Conservation (phyloP, 1,140 invertebrate species). For the Galleria mellonella region DNA sequence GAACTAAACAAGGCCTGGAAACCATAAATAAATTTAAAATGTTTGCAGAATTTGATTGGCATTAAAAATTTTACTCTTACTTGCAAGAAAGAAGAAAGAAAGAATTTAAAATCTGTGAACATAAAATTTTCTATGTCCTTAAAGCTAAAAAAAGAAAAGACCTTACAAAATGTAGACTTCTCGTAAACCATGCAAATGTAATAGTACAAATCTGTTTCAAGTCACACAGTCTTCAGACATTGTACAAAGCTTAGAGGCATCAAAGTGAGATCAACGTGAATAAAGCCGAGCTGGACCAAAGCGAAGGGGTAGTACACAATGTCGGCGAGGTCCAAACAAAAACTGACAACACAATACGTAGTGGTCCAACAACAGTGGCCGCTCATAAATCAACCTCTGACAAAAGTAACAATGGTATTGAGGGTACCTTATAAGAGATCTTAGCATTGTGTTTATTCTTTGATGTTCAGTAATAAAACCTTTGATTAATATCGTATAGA, state of each 20-base stretch:
- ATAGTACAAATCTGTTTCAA: constrained; percentile 3
- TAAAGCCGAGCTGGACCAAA: constrained; percentile 58
- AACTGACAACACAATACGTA: constrained; percentile 68
- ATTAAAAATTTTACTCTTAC: no score
- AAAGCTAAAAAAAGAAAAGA: no score
- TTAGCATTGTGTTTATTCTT: constrained; percentile 71
- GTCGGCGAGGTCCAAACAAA: constrained; percentile 68
- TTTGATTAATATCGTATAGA: constrained; percentile 73
- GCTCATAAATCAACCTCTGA: constrained; percentile 72
- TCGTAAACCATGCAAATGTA: constrained; percentile 1
- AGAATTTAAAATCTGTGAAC: no score
- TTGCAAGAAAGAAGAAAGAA: no score
- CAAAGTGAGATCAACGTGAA: constrained; percentile 63
- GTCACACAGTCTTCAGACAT: constrained; percentile 25
- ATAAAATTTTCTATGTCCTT: no score
- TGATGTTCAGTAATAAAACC: constrained; percentile 74
- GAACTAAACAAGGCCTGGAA: no score
- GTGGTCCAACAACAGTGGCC: constrained; percentile 70
- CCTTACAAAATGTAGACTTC: no score
- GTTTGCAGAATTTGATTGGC: no score
- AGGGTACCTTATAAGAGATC: constrained; percentile 74
- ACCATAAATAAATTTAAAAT: no score
- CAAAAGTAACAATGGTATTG: constrained; percentile 72
- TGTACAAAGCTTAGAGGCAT: constrained; percentile 55
- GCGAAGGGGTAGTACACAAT: constrained; percentile 64